phyloP scores from a whole-genome alignment of 2,113 vertebrate species.

The Phoxinus phoxinus region DNA sequence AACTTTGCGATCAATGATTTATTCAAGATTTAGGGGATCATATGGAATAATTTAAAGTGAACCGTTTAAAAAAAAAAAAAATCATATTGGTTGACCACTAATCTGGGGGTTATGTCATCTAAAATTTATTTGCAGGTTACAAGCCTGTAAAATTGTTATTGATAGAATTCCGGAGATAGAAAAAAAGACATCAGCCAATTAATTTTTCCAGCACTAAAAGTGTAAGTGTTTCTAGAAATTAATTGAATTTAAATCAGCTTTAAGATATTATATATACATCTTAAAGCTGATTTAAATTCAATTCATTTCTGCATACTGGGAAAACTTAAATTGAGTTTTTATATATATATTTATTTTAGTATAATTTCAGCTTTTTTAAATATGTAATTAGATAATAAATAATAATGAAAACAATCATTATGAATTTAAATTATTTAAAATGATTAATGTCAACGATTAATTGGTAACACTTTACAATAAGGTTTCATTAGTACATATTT shows the following conservation, averaged over 20 bases:
- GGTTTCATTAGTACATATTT: too few species aligned
- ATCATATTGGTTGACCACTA: neutral
- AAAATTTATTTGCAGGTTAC: neutral
- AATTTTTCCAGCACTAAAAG: too few species aligned
- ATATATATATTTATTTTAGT: too few species aligned
- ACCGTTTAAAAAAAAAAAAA: neutral
- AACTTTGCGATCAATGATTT: neutral
- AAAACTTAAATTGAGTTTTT: too few species aligned
- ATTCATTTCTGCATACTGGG: neutral
- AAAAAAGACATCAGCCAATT: neutral
- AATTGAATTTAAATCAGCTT: too few species aligned
- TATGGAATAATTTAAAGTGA: neutral
- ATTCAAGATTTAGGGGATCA: neutral
- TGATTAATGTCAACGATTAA: neutral
- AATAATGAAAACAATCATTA: neutral
- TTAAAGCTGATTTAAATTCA: too few species aligned
- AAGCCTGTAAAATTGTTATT: neutral
- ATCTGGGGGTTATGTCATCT: neutral
- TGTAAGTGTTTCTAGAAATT: too few species aligned
- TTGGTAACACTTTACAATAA: too few species aligned
- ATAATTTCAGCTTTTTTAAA: neutral
- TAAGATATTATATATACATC: too few species aligned
- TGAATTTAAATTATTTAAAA: neutral
- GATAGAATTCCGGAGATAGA: neutral
- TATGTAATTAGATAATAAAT: neutral